A percentile compares a stretch with the other conserved stretches of the same genome.
Evolutionary conservation across 1,140 invertebrate genomes (phyloP).

Genomic region (Dendroctonus ponderosae): DNA sequence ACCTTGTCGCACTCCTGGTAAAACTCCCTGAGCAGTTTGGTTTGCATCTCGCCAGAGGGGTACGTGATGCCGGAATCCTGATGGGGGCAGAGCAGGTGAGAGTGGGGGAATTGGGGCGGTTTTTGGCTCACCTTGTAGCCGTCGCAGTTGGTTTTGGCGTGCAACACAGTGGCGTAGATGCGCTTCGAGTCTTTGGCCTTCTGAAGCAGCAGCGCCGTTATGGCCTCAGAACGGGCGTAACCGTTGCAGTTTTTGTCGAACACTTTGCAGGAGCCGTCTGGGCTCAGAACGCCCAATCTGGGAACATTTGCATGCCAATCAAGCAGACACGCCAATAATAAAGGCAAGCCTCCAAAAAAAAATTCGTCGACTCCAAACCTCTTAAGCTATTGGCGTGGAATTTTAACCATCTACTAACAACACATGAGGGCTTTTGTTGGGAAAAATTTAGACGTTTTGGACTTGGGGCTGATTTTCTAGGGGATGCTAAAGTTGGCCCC

Average conservation of each 20-base stretch:
- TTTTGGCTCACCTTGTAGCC: constrained; percentile 64
- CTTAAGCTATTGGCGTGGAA: too few species aligned
- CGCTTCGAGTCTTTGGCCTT: constrained; percentile 75
- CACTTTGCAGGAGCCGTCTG: constrained; percentile 82
- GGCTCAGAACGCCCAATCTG: constrained; percentile 80
- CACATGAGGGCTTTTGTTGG: too few species aligned
- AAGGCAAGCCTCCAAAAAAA: too few species aligned
- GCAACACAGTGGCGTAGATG: constrained; percentile 60
- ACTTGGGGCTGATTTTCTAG: too few species aligned
- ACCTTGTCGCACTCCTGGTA: constrained; percentile 78
- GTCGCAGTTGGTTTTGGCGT: constrained; percentile 76
- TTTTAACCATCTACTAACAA: too few species aligned
- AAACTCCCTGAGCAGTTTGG: constrained; percentile 74
- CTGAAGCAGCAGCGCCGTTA: constrained; percentile 78
- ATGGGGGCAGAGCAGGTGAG: not conserved
- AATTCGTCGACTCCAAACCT: too few species aligned
- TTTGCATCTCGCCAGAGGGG: constrained; percentile 82
- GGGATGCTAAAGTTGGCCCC: too few species aligned
- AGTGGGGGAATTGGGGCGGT: constrained; percentile 36
- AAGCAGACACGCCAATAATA: too few species aligned
- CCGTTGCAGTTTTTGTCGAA: constrained; percentile 83
- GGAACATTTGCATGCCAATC: too few species aligned
- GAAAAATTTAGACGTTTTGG: too few species aligned
- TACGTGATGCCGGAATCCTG: constrained; percentile 75
- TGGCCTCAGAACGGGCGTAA: constrained; percentile 74